Percentiles rank a stretch among this genome's conserved stretches.
Conservation (phyloP, 2,113 vertebrate species). For the Uropsilus gracilis region DNA sequence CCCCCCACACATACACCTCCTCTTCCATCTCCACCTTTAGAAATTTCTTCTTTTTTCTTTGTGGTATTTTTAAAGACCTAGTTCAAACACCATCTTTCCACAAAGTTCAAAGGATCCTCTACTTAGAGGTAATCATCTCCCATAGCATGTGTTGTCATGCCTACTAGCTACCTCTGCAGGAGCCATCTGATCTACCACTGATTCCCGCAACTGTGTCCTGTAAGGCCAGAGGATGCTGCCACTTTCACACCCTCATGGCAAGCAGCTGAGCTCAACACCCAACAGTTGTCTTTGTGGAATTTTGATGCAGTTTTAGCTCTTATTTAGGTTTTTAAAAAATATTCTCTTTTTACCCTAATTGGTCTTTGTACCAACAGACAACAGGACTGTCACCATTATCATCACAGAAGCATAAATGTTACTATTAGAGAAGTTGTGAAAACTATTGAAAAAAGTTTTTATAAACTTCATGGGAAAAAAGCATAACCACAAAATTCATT, state of each 20-base stretch:
- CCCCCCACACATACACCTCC: not conserved
- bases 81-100: not conserved
- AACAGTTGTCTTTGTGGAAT: not conserved
- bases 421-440: not conserved
- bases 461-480: not conserved
- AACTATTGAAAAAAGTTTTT: not conserved
- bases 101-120: not conserved
- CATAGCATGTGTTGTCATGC: not conserved
- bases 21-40: not conserved
- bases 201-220: not conserved
- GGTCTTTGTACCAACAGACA: not conserved
- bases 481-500: conserved; percentile 17
- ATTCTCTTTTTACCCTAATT: not conserved
- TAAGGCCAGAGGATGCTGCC: not conserved
- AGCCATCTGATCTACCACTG: not conserved
- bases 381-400: not conserved
- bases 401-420: not conserved
- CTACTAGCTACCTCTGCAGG: not conserved
- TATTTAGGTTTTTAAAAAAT: not conserved
- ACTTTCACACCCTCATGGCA: not conserved
- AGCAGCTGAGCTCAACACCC: not conserved
- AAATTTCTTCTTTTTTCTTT: not conserved
- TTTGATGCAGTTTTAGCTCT: not conserved
- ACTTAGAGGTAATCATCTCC: not conserved
- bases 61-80: not conserved